Evolutionary conservation across 2,113 vertebrate genomes (phyloP).

Genomic region (Odontesthes bonariensis): DNA sequence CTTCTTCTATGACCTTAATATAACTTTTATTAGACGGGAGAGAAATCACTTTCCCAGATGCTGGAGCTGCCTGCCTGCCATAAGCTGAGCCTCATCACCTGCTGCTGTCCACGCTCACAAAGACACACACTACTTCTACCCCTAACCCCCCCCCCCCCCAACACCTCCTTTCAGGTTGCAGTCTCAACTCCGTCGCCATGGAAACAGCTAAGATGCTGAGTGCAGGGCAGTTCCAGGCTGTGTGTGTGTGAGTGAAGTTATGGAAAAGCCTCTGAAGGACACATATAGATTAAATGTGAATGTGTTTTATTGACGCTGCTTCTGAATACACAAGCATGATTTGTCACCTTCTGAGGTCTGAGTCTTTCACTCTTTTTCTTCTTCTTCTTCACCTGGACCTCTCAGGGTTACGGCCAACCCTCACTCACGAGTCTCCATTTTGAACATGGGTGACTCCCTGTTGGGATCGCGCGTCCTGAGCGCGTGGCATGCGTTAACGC

Average conservation of each 20-base stretch:
- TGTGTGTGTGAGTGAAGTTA: conserved; percentile 55
- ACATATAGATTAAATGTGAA: conserved; percentile 66
- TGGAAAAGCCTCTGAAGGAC: conserved; percentile 69
- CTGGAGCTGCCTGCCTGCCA: conserved; percentile 47
- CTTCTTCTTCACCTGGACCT: neutral
- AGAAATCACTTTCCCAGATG: conserved; percentile 67
- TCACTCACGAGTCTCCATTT: neutral
- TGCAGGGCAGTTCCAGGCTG: conserved; percentile 53
- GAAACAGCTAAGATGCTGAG: conserved; percentile 83
- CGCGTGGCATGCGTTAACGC: conserved; percentile 25
- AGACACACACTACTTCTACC: conserved; percentile 1
- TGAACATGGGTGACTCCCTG: conserved; percentile 1
- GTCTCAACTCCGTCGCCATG: conserved; percentile 76
- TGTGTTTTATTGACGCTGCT: conserved; percentile 37
- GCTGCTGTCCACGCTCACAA: conserved; percentile 32
- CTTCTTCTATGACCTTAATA: conserved; percentile 48
- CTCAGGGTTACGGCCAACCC: neutral
- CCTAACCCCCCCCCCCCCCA: no score
- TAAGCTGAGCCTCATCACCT: conserved; percentile 73
- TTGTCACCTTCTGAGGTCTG: conserved; percentile 4
- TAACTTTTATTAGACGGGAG: conserved; percentile 69
- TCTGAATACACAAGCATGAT: conserved; percentile 13
- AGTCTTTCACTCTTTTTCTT: neutral
- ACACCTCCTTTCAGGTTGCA: conserved; percentile 56
- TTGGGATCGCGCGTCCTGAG: conserved; percentile 32